These are phyloP conservation scores for Mesopsocus fuscifrons DNA, from an alignment of 2,888 invertebrate species.

Conservation along the genomic window DNA sequence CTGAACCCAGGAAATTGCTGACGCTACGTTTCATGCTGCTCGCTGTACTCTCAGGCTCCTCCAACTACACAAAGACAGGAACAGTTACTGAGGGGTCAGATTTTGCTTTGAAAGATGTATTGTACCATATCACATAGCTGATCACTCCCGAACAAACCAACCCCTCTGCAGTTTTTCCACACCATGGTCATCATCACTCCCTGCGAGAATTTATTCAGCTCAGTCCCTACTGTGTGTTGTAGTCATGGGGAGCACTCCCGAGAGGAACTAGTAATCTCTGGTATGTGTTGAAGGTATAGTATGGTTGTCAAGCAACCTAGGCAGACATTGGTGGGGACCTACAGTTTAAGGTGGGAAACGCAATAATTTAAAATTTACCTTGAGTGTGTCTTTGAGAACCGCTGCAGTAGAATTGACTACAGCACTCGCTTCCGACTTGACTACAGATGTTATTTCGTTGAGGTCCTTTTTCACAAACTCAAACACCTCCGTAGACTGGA, in stretches of 20 bases:
- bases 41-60: slow-evolving; percentile 50
- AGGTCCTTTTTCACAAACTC: slow-evolving; percentile 60
- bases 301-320: too few relatives aligned
- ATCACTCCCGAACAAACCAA: not conserved
- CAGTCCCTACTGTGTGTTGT: too few relatives aligned
- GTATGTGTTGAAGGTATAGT: too few relatives aligned
- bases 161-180: too few relatives aligned
- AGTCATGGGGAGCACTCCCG: too few relatives aligned
- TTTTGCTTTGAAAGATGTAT: not conserved
- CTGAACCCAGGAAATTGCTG: slow-evolving; percentile 49
- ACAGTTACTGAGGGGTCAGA: not conserved
- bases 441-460: slow-evolving; percentile 50
- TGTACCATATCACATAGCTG: not conserved
- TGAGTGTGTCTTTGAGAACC: slow-evolving; percentile 46
- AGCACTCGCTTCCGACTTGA: slow-evolving; percentile 48
- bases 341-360: too few relatives aligned
- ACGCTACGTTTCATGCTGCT: slow-evolving; percentile 51
- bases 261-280: too few relatives aligned
- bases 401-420: slow-evolving; percentile 44
- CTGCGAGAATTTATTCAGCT: too few relatives aligned
- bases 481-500: slow-evolving; percentile 50
- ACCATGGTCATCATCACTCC: too few relatives aligned
- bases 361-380: slow-evolving; percentile 31
- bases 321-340: too few relatives aligned
- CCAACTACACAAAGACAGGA: slow-evolving; percentile 31